A percentile compares a stretch with the other conserved stretches of the same genome.
These are phyloP conservation scores for Pituophis catenifer DNA, from an alignment of 2,113 vertebrate genomes.

Conservation along the genomic window DNA sequence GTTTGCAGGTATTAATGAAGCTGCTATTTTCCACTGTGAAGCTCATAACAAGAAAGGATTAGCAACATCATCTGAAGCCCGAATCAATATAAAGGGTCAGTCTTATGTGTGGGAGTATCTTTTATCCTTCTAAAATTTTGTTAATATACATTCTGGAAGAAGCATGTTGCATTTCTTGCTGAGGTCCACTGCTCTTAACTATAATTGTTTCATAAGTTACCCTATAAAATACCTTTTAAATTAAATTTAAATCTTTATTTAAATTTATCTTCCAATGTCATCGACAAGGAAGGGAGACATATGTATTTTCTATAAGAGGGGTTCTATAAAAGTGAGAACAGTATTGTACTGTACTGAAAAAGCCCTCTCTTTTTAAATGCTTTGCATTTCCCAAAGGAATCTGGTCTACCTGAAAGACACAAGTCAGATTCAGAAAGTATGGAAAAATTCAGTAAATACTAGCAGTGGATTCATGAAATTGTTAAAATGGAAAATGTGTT, in stretches of 20 bases:
- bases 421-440: neutral
- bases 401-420: neutral
- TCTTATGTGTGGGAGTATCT: fast-evolving
- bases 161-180: neutral
- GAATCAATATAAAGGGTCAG: constrained; percentile 90
- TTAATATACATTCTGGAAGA: fast-evolving
- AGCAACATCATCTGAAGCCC: constrained; percentile 77
- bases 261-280: neutral
- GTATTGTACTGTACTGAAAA: neutral
- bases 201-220: neutral
- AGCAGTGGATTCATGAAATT: neutral
- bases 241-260: neutral
- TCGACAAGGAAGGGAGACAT: neutral
- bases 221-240: neutral
- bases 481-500: neutral
- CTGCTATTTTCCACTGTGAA: constrained; percentile 86
- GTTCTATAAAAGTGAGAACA: neutral
- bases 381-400: neutral
- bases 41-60: constrained; percentile 87
- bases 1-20: constrained; percentile 73
- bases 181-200: neutral
- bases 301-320: neutral
- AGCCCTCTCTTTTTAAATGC: too few relatives aligned
- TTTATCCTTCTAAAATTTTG: neutral
- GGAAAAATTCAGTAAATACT: neutral